Evolutionary conservation across 1,140 invertebrate genomes (phyloP), one percentile per base, ranked within the genome.

Genomic region (Microplitis mediator): DNA sequence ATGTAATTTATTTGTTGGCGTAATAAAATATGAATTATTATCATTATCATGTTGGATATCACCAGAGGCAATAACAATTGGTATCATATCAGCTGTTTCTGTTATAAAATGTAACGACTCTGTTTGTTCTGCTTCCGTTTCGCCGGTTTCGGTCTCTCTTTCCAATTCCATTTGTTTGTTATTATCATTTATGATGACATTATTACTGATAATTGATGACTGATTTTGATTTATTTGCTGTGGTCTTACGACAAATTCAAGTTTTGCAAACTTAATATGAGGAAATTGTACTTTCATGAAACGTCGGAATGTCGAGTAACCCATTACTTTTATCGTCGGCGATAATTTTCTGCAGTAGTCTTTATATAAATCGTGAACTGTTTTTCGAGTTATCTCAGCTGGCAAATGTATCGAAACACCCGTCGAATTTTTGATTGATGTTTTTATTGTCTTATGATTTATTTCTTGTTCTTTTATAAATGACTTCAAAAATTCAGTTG

Each of bases 271-370:
- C 79, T 91, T 92, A 2, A 94, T 90, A 77, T 93, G 91, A 2
- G 93, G 92, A 83, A 94, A 94, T 80, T 94, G 92, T 76, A 93
- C 92, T 80, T 93, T 93, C 90, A 94, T 92, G 78, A 94, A 94
- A 77, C 92, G 90, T 69, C 92, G 86, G 84, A 95, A 95, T 23
- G 92, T 93, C 0, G 92, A 93, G 77, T 93, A 95, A 0, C 93
- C 92, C 92, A 95, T 93, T 1, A 92, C 85, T 85, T 93, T 93
- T 16, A 91, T 89, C 61, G 80, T 79, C 1, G 91, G 90, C 63
- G 91, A 90, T 35, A 90, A 79, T 70, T 90, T 89, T 82, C 90
- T 91, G 73, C 92, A 92, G 80, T 92, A 92, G 73, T 93, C 90
- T 79, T 90, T 91, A 77, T 94, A 95, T 34, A 90, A 89, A 75